Conservation (phyloP, 2,888 invertebrate genomes). For the Heliconius aoede region DNA sequence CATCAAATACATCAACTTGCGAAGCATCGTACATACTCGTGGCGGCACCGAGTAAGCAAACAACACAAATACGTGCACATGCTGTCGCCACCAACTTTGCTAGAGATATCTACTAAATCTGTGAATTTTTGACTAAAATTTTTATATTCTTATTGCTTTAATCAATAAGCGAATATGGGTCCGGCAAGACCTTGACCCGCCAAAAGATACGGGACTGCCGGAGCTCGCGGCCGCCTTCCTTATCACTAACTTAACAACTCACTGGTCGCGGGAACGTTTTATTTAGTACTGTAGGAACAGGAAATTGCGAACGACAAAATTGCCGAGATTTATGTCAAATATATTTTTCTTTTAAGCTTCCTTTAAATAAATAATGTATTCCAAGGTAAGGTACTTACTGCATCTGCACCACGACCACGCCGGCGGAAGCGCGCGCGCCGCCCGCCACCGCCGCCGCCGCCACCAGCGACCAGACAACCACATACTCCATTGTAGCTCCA, state of each 20-base stretch:
- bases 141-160: constrained; percentile 22
- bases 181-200: constrained; percentile 35
- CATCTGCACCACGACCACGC: constrained; percentile 58
- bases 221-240: constrained; percentile 8
- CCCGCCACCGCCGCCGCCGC: constrained; percentile 30
- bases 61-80: background rate
- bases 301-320: background rate
- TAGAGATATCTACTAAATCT: background rate
- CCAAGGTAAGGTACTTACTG: constrained; percentile 56
- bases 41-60: background rate
- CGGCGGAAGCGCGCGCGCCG: constrained; percentile 43
- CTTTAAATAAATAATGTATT: background rate
- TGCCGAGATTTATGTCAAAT: background rate
- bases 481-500: background rate
- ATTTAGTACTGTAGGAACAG: constrained; percentile 1
- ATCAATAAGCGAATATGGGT: constrained; percentile 34
- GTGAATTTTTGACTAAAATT: background rate
- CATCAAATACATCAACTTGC: constrained; percentile 32
- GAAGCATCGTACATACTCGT: constrained; percentile 23
- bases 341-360: background rate
- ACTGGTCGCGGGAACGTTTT: background rate
- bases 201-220: constrained; percentile 23
- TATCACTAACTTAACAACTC: constrained; percentile 25
- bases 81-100: background rate
- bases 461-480: background rate